A percentile compares a stretch with the other conserved stretches of the same genome.
These are phyloP conservation scores for Drosophila kuntzei DNA, from an alignment of 2,888 invertebrate species.

Conservation along the genomic window DNA sequence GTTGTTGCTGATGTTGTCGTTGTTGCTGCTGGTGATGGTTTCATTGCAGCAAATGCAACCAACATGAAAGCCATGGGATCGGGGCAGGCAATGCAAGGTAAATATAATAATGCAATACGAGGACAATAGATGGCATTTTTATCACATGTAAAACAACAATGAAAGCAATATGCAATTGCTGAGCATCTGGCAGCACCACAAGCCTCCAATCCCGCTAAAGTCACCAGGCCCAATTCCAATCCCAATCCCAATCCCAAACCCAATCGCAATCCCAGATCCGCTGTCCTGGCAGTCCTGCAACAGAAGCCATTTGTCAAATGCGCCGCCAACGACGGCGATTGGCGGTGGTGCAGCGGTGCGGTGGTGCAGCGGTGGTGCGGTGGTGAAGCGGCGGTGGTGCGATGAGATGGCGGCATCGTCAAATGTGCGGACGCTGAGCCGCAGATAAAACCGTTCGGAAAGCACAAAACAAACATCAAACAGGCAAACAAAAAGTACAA, in stretches of 20 bases:
- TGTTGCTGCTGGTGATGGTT: slow-evolving; percentile 41
- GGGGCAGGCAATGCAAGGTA: slow-evolving; percentile 39
- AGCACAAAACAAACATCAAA: slow-evolving; percentile 83
- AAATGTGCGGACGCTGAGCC: slow-evolving; percentile 79
- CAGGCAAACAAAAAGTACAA: slow-evolving; percentile 76
- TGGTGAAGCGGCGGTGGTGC: slow-evolving; percentile 12
- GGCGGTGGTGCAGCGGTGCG: slow-evolving; percentile 25
- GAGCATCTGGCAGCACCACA: slow-evolving; percentile 66
- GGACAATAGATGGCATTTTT: slow-evolving; percentile 78
- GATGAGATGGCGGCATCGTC: slow-evolving; percentile 34
- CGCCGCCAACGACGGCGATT: slow-evolving; percentile 54
- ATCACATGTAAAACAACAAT: slow-evolving; percentile 79
- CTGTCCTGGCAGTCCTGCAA: slow-evolving; percentile 64
- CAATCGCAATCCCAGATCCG: slow-evolving; percentile 62
- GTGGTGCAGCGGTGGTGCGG: not conserved
- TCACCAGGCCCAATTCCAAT: slow-evolving; percentile 70
- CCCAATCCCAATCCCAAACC: slow-evolving; percentile 59
- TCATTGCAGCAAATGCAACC: slow-evolving; percentile 43
- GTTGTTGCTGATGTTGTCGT: slow-evolving; percentile 28
- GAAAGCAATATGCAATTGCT: slow-evolving; percentile 55
- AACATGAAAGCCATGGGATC: slow-evolving; percentile 3
- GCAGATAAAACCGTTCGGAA: slow-evolving; percentile 82
- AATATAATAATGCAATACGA: slow-evolving; percentile 54
- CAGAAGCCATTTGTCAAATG: slow-evolving; percentile 84
- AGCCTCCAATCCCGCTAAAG: slow-evolving; percentile 65